Evolutionary conservation across 2,113 vertebrate species (phyloP).

Genomic region (Pluvialis apricaria): DNA sequence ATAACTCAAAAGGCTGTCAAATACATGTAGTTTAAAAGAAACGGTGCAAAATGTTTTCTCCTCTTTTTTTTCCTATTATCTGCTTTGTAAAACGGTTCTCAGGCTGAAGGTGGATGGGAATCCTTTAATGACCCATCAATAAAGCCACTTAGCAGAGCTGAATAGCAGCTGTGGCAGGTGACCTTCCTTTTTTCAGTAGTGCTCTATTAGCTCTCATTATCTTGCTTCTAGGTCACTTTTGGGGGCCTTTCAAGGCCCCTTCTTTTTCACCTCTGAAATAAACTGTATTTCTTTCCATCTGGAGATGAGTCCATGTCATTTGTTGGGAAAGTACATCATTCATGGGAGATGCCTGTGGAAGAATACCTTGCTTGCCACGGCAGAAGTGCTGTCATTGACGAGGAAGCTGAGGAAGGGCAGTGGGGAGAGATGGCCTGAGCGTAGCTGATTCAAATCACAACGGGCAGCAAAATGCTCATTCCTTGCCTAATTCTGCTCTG

Average conservation of each 20-base stretch:
- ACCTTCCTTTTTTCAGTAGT: conserved; percentile 30
- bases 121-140: conserved; percentile 19
- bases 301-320: neutral
- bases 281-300: neutral
- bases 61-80: neutral
- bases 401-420: neutral
- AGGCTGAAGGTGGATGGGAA: neutral
- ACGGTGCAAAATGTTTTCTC: neutral
- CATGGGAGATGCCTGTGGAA: neutral
- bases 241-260: neutral
- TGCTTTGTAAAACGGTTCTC: neutral
- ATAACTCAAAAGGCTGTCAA: neutral
- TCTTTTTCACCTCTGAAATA: neutral
- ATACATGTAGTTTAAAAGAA: neutral
- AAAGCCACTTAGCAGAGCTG: conserved; percentile 34
- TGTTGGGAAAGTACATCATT: neutral
- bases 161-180: conserved; percentile 26
- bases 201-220: conserved; percentile 47
- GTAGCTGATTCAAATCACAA: accelerated
- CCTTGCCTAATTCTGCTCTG: neutral
- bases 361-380: neutral
- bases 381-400: neutral
- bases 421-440: neutral
- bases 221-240: neutral
- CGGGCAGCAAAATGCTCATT: neutral